Percentiles rank a stretch among this genome's conserved stretches.
Evolutionary conservation across 2,113 vertebrate genomes (phyloP).

Genomic region (Eulemur macaco): DNA sequence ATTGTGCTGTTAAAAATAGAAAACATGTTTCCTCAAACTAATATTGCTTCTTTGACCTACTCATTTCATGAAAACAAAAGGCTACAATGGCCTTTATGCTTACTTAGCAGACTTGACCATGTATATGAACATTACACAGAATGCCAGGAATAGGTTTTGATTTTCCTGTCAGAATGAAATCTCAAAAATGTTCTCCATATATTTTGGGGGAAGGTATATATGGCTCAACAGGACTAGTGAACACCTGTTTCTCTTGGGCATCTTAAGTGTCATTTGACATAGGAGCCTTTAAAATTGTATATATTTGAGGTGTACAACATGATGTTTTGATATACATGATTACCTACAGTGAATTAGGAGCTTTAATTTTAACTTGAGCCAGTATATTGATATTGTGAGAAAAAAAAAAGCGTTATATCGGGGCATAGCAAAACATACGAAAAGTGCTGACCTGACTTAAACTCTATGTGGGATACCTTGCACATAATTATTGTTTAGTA

Average conservation of each 20-base stretch:
- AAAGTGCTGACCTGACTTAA: background rate
- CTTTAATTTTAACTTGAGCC: slow-evolving; percentile 7
- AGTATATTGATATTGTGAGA: background rate
- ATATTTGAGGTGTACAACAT: background rate
- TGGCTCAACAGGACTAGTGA: background rate
- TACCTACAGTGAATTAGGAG: background rate
- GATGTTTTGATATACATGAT: background rate
- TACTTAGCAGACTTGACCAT: background rate
- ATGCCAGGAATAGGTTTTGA: background rate
- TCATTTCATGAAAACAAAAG: slow-evolving; percentile 31
- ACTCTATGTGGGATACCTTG: slow-evolving; percentile 19
- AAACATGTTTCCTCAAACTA: background rate
- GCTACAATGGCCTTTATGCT: background rate
- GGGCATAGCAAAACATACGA: background rate
- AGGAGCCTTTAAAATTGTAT: background rate
- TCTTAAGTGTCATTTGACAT: slow-evolving; percentile 17
- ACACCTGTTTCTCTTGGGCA: slow-evolving; percentile 4
- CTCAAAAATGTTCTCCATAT: background rate
- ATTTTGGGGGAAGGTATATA: background rate
- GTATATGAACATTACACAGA: background rate
- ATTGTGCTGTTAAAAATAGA: slow-evolving; percentile 25
- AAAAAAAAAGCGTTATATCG: background rate
- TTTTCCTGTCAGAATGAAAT: slow-evolving; percentile 50
- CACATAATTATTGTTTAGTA: background rate
- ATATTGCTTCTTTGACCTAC: background rate